Percentiles rank a stretch among this genome's conserved stretches.
These are phyloP conservation scores for Drosophila affinis DNA, from an alignment of 2,888 invertebrate species.

Conservation along the genomic window DNA sequence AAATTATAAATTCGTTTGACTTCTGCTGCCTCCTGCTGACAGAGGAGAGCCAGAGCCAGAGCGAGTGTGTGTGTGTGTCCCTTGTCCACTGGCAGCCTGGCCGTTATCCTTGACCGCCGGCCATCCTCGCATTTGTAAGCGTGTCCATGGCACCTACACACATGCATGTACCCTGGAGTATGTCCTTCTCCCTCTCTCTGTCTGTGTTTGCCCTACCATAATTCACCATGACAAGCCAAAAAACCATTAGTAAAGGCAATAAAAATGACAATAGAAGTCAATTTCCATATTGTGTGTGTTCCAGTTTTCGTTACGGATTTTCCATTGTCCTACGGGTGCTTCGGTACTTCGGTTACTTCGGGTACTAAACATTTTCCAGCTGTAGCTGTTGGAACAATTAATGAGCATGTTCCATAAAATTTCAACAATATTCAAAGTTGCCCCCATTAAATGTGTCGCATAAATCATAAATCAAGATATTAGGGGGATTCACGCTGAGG, in stretches of 20 bases:
- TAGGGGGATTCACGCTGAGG: constrained; percentile 53
- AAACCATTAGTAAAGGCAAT: constrained; percentile 79
- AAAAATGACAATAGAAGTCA: constrained; percentile 79
- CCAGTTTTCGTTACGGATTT: constrained; percentile 49
- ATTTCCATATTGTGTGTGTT: constrained; percentile 72
- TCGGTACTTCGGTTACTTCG: constrained; percentile 12
- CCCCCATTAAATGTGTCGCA: constrained; percentile 58
- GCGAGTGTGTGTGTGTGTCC: constrained; percentile 33
- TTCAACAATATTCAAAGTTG: constrained; percentile 46
- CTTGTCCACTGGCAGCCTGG: constrained; percentile 26
- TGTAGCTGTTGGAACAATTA: constrained; percentile 50
- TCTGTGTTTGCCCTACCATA: constrained; percentile 61
- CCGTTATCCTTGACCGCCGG: constrained; percentile 77
- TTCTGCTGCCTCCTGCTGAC: constrained; percentile 71
- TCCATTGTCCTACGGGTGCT: constrained; percentile 20
- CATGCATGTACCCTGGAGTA: constrained; percentile 4
- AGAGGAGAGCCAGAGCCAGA: constrained; percentile 4
- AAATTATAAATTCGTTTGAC: constrained; percentile 80
- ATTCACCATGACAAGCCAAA: constrained; percentile 76
- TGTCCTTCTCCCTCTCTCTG: constrained; percentile 23
- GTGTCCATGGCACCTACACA: constrained; percentile 58
- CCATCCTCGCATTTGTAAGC: constrained; percentile 59
- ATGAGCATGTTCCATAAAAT: constrained; percentile 55
- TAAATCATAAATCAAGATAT: constrained; percentile 62
- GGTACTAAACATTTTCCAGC: constrained; percentile 20